A percentile compares a stretch with the other conserved stretches of the same genome.
These are phyloP conservation scores for Peribatodes rhomboidaria DNA, from an alignment of 2,888 invertebrate genomes.

Conservation along the genomic window DNA sequence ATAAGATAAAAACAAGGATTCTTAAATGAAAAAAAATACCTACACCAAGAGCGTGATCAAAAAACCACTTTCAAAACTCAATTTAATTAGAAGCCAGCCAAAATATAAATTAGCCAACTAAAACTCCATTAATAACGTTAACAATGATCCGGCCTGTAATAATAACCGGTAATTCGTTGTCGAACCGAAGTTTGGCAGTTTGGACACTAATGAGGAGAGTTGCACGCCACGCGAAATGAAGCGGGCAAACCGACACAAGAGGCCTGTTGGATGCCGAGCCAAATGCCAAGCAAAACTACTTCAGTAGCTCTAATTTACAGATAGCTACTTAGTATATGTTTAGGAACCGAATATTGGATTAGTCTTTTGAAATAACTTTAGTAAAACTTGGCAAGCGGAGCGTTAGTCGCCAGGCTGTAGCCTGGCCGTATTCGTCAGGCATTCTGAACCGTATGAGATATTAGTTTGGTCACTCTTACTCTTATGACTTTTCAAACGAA, in stretches of 20 bases:
- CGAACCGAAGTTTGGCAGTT: conserved; percentile 55
- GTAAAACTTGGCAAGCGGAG: no score
- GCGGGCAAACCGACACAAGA: conserved; percentile 38
- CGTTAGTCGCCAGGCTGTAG: no score
- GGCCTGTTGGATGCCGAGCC: conserved; percentile 39
- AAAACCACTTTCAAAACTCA: conserved; percentile 20
- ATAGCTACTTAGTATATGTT: conserved; percentile 11
- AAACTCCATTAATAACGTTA: conserved; percentile 47
- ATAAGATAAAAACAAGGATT: neutral
- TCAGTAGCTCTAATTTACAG: conserved; percentile 29
- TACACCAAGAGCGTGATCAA: conserved; percentile 13
- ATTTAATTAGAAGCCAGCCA: conserved; percentile 32
- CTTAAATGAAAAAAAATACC: neutral
- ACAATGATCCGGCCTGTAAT: conserved; percentile 55
- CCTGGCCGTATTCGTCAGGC: no score
- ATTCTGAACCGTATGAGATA: no score
- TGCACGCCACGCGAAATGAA: conserved; percentile 60
- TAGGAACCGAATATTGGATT: neutral
- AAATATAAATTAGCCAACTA: conserved; percentile 31
- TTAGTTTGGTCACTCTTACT: no score
- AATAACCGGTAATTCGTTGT: conserved; percentile 60
- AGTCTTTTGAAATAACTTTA: neutral
- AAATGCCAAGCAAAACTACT: conserved; percentile 34
- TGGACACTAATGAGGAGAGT: conserved; percentile 69
- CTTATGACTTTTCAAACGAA: no score